Evolutionary conservation across 2,797 vertebrate genomes (phyloP).

Genomic region (Ctenosaura bakeri): DNA sequence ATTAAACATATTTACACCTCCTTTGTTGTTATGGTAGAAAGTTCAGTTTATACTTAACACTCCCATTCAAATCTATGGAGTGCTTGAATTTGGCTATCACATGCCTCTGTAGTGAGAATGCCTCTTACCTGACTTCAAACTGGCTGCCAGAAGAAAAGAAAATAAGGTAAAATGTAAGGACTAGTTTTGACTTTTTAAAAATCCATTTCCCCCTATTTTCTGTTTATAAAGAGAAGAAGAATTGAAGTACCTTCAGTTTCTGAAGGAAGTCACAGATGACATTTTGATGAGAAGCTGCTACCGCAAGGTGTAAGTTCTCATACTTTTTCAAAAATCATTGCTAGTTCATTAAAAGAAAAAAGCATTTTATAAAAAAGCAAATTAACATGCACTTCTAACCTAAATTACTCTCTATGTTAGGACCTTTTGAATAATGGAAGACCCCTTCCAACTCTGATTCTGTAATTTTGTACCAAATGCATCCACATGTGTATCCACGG

Average conservation of each 20-base stretch:
- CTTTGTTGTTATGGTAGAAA: neutral
- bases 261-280: conserved; percentile 72
- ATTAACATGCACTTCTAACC: conserved; percentile 24
- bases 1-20: too few relatives aligned
- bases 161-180: conserved; percentile 24
- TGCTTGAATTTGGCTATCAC: neutral
- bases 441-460: too few relatives aligned
- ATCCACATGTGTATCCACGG: neutral
- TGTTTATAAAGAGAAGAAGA: conserved; percentile 68
- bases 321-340: conserved; percentile 42
- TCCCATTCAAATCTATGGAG: neutral
- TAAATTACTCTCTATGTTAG: neutral
- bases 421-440: neutral
- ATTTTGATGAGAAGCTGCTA: conserved; percentile 68
- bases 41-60: neutral
- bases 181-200: neutral
- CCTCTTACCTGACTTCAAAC: neutral
- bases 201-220: neutral
- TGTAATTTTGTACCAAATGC: neutral
- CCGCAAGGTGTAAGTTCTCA: conserved; percentile 57
- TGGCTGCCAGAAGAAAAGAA: conserved; percentile 34
- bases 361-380: neutral
- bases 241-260: conserved; percentile 67
- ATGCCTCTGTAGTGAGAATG: neutral
- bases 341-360: conserved; percentile 50